Base-by-base conservation (phyloP, 2,888 invertebrate species). In the Microctonus brassicae region DNA sequence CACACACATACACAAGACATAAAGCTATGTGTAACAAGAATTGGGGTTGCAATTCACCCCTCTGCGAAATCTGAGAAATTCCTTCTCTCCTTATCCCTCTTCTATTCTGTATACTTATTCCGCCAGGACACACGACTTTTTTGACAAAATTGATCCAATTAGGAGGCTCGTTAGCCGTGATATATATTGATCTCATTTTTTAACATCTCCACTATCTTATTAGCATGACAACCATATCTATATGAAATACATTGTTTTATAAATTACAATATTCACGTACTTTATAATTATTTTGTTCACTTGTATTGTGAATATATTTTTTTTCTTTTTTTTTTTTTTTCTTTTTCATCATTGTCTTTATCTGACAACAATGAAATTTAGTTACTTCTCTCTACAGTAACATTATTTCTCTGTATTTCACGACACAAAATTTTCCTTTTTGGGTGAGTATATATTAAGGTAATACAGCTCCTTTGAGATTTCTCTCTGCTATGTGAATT, bases 81-180 rank as follows among this genome's bases (percentile, higher is more conserved):
- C 9, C 47, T 17, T n/a, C 47, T 47, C 17, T 5, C 17, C 17
- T 4, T 47, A 47, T 47, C 17, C 17, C 47, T n/a, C n/a, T 47
- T 17, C 7, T 17, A 7, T 13, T 13, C 5, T 17, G 47, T 47
- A n/a, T 17, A 47, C 17, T 47, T 47, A 33, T 33, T 10, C 33
- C 58, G 33, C 33, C 9, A 17, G 17, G 33, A 33, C 29, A 17
- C 5, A 58, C 58, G 29, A 58, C 29, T 58, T 58, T 58, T 58
- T 58, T 10, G 29, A 33, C 29, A 58, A 58, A 58, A 58, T 58
- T 58, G 58, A 29, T 58, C 58, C 58, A 58, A 58, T 58, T 58
- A 58, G 47, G 7, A 17, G 47, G 47, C 47, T 47, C 47, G 47
- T 47, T 47, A 47, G 47, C 47, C 47, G 17, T 47, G 47, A 47